Conservation (phyloP, 1,140 invertebrate genomes). For the Rhyacophila brunnea region DNA sequence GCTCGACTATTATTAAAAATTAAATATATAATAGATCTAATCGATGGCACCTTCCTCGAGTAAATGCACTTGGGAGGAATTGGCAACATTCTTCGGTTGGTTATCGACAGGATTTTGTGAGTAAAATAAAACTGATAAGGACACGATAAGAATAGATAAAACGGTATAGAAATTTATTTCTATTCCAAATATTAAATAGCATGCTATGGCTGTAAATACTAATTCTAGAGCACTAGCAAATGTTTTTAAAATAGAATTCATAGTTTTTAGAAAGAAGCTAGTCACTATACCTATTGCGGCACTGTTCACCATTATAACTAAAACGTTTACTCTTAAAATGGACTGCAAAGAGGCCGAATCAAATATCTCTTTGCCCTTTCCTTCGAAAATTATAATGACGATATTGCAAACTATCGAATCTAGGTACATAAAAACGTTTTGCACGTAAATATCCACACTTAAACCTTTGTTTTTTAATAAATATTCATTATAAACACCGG, state of each 20-base stretch:
- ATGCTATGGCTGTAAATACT: conserved; percentile 86
- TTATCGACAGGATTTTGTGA: conserved; percentile 84
- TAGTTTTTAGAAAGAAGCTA: conserved; percentile 87
- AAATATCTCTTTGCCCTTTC: conserved; percentile 62
- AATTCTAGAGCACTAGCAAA: conserved; percentile 94
- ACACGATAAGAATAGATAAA: conserved; percentile 80
- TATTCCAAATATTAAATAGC: conserved; percentile 87
- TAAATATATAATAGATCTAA: too few relatives aligned
- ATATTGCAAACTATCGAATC: conserved; percentile 92
- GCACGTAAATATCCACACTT: conserved; percentile 85
- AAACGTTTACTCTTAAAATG: conserved; percentile 66
- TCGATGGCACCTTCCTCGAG: conserved; percentile 36
- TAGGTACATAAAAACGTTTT: conserved; percentile 95
- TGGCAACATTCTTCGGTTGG: conserved; percentile 40
- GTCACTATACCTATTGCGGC: conserved; percentile 90
- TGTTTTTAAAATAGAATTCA: conserved; percentile 95
- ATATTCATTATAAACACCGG: conserved; percentile 96
- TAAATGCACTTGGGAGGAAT: conserved; percentile 41
- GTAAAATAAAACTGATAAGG: conserved; percentile 82
- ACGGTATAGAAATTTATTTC: conserved; percentile 81
- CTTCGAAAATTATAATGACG: conserved; percentile 64
- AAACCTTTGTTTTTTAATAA: conserved; percentile 83
- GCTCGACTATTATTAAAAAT: too few relatives aligned
- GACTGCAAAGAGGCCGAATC: conserved; percentile 55
- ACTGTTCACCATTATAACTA: conserved; percentile 87